A percentile compares a stretch with the other conserved stretches of the same genome.
phyloP scores from a whole-genome alignment of 1,140 invertebrate genomes.

The Uloborus diversus region DNA sequence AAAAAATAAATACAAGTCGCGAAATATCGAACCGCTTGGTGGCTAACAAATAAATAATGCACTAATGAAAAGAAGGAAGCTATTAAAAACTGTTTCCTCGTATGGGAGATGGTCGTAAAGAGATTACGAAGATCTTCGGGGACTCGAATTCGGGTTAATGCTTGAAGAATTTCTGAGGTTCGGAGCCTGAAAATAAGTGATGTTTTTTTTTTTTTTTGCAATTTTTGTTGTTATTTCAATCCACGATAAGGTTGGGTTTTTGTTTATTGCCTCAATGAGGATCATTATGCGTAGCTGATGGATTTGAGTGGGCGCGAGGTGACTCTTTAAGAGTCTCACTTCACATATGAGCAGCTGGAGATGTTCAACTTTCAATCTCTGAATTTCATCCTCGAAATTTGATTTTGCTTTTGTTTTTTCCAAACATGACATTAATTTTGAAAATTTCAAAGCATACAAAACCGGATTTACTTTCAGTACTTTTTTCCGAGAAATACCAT shows the following conservation, averaged over 20 bases:
- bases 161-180: constrained; percentile 20
- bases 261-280: neutral
- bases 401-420: too few species aligned
- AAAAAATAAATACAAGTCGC: too few species aligned
- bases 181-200: neutral
- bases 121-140: constrained; percentile 8
- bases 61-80: constrained; percentile 44
- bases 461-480: too few species aligned
- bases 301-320: too few species aligned
- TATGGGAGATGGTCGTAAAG: constrained; percentile 23
- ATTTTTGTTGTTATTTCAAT: neutral
- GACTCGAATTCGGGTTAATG: constrained; percentile 39
- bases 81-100: constrained; percentile 32
- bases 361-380: too few species aligned
- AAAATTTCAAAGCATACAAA: too few species aligned
- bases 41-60: constrained; percentile 31
- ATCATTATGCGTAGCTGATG: neutral
- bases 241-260: constrained; percentile 7
- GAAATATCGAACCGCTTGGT: neutral
- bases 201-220: neutral
- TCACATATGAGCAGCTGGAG: too few species aligned
- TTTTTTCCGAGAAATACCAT: too few species aligned
- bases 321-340: too few species aligned
- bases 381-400: too few species aligned
- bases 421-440: too few species aligned